Base-by-base conservation (phyloP, 2,797 vertebrate genomes). In the Phoxinus dragarum region DNA sequence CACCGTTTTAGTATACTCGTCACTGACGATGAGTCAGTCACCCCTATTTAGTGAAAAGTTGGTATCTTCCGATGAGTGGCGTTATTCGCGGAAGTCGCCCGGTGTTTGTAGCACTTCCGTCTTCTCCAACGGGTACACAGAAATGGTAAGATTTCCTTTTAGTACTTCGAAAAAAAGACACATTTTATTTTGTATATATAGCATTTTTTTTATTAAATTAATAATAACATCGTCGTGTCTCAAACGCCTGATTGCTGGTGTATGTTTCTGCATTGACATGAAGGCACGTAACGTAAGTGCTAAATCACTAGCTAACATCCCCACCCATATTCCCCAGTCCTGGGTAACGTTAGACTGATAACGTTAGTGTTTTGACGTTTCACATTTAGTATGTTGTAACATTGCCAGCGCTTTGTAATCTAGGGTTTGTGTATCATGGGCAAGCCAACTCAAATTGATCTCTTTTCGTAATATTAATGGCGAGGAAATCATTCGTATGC, bases 121-220 rank as follows among this genome's bases (percentile, higher is more conserved):
- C 90, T 94, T 91, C 79, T 88, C 59, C 90, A 88, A 73, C 87
- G 84, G 87, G 87, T 38, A 85, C 89, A 87, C 79, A 92, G 92
- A 93, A 90, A 96, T 96, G 95, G 95, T 96, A 92, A 94, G 94
- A 89, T 0, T 87, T 66, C 66, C 42, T 54, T 73, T 80, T 10
- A 54, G 6, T 10, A 34, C 72, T 86, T 2, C 9, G 0, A 40
- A 71, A 66, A 52, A 36, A 7, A 12, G 2, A 4, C 0, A 2
- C 7, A 9, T 19, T 68, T 8, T n/a, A 16, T 52, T 67, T 52
- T 38, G 6, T 27, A 8, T 31, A 17, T 34, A 17, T 59, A n/a
- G 4, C 49, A 52, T 36, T 0, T 38, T 38, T 21, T 36, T 52
- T n/a, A 7, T 56, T 23, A 59, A 7, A 10, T 36, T 1, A 78